Evolutionary conservation across 2,797 vertebrate genomes (phyloP), one percentile per base, ranked within the genome.

Genomic region (Peromyscus aztecus): DNA sequence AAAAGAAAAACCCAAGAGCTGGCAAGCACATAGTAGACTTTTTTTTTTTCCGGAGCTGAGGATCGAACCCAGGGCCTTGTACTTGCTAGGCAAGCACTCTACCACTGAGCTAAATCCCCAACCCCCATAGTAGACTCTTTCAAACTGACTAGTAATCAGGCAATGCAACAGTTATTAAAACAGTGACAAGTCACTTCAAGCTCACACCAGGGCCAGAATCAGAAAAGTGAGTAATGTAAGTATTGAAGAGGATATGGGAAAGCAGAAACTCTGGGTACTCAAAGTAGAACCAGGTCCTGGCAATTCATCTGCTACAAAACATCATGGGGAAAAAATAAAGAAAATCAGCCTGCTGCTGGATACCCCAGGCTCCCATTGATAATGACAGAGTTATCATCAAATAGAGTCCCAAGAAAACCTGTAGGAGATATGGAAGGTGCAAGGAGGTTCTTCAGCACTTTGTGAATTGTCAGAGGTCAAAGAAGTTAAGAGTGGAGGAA

Each of bases 1-100:
- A 78, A 89, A 73, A 73, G 40, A 86, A 46, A 94, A 71, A n/a
- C 16, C 69, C 82, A 81, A 90, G 86, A 81, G 49, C 88, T 63
- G 83, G 75, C 29, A 75, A 76, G 43, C 24, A 65, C 16, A 1
- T 24, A 78, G 34, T 34, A 96, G 52, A 49, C 49, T 49, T 49
- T 49, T 46, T 46, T 49, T 49, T 49, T 49, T 49, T 49, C 11
- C 49, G 2, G 49, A 49, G 49, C 49, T 49, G 49, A 49, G 49
- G 49, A 49, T 49, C 49, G 11, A 49, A 49, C 49, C 49, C 49
- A 49, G 49, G 49, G 49, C 49, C 49, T 49, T 49, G 49, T 49
- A 11, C 49, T 49, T 49, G 49, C 49, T 49, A 49, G 49, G 49
- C 10, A 49, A 49, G 49, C 49, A 49, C 49, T 49, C 49, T 49